Evolutionary conservation across 2,113 vertebrate genomes (phyloP).

Genomic region (Muscicapa adusta): DNA sequence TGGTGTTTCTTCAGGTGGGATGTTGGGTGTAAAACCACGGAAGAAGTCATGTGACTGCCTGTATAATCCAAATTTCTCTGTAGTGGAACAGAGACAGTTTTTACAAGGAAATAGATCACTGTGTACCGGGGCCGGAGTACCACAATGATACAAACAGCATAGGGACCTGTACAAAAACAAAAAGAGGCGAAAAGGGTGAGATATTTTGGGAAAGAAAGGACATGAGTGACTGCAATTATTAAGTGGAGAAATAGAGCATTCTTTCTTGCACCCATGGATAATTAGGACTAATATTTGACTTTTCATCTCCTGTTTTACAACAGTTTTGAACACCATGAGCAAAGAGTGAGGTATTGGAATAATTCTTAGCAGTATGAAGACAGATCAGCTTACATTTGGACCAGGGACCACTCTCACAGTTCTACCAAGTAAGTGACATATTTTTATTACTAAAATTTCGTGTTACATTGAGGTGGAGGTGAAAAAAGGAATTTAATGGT

Average conservation of each 20-base stretch:
- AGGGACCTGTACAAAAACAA: background rate
- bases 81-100: background rate
- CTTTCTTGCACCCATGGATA: background rate
- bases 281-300: background rate
- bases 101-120: background rate
- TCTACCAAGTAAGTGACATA: conserved; percentile 11
- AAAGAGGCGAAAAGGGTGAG: background rate
- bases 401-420: background rate
- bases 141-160: background rate
- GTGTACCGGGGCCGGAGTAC: background rate
- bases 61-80: background rate
- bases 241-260: background rate
- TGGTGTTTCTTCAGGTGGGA: background rate
- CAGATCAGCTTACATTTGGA: background rate
- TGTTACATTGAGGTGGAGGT: background rate
- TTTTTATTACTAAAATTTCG: background rate
- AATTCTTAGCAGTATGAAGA: background rate
- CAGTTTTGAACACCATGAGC: background rate
- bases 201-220: background rate
- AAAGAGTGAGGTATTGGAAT: background rate
- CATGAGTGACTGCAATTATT: too few species aligned
- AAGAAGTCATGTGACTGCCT: background rate
- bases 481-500: background rate
- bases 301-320: background rate
- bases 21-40: background rate